Base-by-base conservation (phyloP, 2,113 vertebrate genomes). In the Periophthalmus modestus region DNA sequence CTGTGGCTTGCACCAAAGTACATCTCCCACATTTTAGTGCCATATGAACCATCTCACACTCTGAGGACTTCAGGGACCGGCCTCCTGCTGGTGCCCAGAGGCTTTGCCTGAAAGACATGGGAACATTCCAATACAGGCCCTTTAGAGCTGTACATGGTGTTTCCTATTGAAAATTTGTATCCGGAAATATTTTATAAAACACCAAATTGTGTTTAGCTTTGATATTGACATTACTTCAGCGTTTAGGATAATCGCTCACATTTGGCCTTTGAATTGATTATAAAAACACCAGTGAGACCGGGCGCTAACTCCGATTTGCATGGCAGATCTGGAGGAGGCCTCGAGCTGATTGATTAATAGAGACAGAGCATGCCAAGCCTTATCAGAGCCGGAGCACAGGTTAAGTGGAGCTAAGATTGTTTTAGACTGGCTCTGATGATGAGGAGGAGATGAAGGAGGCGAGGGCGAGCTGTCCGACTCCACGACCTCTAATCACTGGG, bases 371-470 rank as follows among this genome's bases (percentile, higher is more conserved):
- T 90, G 90, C 85, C 89, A 87, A 93, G 90, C 87, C 86, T 87
- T 90, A 93, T 93, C 93, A 92, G 85, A 88, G 84, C 86, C 80
- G 76, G 80, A 75, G 83, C 84, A 68, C 91, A 92, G 91, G 92
- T 93, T 94, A 94, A 93, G 90, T 92, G 92, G 91, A 92, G 93
- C 93, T 93, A 89, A 92, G 90, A 93, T 94, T 92, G 92, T 93
- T 91, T 93, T 89, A 92, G 92, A 91, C 85, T 85, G 89, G 82
- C 86, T 80, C 75, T 91, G 93, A 94, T 94, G 93, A 93, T 89
- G 79, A 82, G 87, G 93, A 93, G 89, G 79, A 82, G 87, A 89
- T 88, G 88, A 88, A 86, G 89, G 88, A 73, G 80, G 88, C 86
- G 89, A 89, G 89, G 91, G 86, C 88, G 92, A 93, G 89, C 88